phyloP scores from a whole-genome alignment of 2,113 vertebrate genomes.

The Nycticorax nycticorax region DNA sequence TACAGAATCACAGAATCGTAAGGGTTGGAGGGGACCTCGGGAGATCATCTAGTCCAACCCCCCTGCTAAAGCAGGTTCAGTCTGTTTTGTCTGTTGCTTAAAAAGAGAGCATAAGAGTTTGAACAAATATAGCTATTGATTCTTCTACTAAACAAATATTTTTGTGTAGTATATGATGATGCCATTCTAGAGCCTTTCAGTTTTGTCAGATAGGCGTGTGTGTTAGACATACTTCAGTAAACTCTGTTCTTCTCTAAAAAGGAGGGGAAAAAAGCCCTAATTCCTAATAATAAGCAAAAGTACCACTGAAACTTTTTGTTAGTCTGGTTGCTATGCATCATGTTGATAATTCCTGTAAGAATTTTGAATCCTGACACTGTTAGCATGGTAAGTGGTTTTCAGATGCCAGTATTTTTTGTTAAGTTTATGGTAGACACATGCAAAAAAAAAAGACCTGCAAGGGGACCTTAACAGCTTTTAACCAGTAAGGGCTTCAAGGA shows the following conservation, averaged over 20 bases:
- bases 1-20: too few species aligned
- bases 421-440: neutral
- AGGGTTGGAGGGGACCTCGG: too few species aligned
- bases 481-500: neutral
- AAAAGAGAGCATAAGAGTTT: neutral
- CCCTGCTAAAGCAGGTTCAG: too few species aligned
- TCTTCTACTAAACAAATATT: neutral
- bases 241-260: neutral
- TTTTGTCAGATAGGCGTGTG: neutral
- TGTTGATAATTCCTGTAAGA: neutral
- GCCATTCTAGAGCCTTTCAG: neutral
- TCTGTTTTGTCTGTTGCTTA: neutral
- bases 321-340: neutral
- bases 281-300: neutral
- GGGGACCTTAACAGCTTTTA: neutral
- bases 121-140: neutral
- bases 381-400: neutral
- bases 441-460: neutral
- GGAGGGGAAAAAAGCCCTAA: fast-evolving
- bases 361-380: neutral
- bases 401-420: neutral
- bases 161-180: neutral
- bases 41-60: too few species aligned
- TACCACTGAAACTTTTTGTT: neutral
- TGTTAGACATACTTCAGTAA: neutral